Evolutionary conservation across 2,888 invertebrate species (phyloP), one percentile per base, ranked within the genome.

Genomic region (Plutella xylostella): DNA sequence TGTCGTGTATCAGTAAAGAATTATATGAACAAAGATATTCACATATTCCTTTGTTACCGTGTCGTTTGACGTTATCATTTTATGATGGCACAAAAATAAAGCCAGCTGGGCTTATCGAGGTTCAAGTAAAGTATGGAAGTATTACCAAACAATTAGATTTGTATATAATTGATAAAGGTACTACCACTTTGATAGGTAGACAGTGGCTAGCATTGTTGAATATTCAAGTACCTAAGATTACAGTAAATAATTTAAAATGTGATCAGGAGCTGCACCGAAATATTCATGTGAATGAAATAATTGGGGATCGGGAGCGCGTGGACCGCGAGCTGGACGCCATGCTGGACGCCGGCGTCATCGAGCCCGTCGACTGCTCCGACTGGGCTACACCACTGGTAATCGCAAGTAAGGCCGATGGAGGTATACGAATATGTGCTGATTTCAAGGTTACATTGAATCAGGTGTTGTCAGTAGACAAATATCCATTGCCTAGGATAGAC

Each of bases 311-410:
- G 31, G 4, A 4, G n/a, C 31, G 31, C n/a, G 40, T 43, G n/a
- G n/a, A n/a, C n/a, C n/a, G n/a, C n/a, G n/a, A n/a, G n/a, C n/a
- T n/a, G n/a, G n/a, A n/a, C n/a, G n/a, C n/a, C n/a, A n/a, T n/a
- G n/a, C n/a, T n/a, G n/a, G n/a, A n/a, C n/a, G n/a, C n/a, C n/a
- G n/a, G n/a, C n/a, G n/a, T n/a, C n/a, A n/a, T n/a, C n/a, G n/a
- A n/a, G 34, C 45, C 30, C 19, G 50, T 51, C 5, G 50, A 41
- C 17, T 19, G 34, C 20, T 47, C 52, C 18, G 53, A 55, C 9
- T 51, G 53, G 35, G 52, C 51, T 1, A 49, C 54, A 3, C 52
- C 53, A 18, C 45, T 53, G 46, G 47, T 54, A n/a, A 47, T 51
- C 12, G 49, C 52, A 15, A 46, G 42, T 7, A 48, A 48, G 12